A percentile compares a stretch with the other conserved stretches of the same genome.
Evolutionary conservation across 2,113 vertebrate genomes (phyloP).

Genomic region (Vombatus ursinus): DNA sequence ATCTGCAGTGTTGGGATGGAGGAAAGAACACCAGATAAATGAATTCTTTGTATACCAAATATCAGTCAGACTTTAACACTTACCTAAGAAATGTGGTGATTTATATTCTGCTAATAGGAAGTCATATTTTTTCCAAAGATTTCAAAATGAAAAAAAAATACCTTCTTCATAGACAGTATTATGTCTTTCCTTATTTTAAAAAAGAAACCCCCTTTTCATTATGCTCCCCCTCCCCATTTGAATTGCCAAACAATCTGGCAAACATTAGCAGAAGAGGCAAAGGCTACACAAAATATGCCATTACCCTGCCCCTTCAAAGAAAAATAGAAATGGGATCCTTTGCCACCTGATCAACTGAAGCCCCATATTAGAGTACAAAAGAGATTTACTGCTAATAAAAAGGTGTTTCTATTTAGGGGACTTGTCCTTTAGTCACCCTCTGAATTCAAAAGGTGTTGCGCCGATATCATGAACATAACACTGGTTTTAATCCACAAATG

Average conservation of each 20-base stretch:
- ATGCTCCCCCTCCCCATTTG: constrained; percentile 72
- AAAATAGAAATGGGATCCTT: constrained; percentile 59
- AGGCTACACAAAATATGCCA: constrained; percentile 59
- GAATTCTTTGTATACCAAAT: constrained; percentile 69
- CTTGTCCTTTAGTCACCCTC: background rate
- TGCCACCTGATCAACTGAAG: constrained; percentile 38
- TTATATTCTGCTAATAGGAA: constrained; percentile 72
- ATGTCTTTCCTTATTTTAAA: constrained; percentile 74
- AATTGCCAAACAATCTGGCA: constrained; percentile 74
- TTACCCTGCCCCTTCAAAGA: constrained; percentile 65
- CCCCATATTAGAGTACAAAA: constrained; percentile 12
- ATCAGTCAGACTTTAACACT: constrained; percentile 77
- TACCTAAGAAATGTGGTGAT: constrained; percentile 69
- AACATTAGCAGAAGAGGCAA: constrained; percentile 73
- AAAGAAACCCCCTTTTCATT: constrained; percentile 69
- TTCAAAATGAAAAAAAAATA: constrained; percentile 76
- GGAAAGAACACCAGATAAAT: constrained; percentile 69
- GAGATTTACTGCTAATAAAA: background rate
- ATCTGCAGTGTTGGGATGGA: constrained; percentile 65
- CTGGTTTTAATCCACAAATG: background rate
- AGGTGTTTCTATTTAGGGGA: background rate
- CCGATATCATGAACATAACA: background rate
- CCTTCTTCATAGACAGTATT: constrained; percentile 69
- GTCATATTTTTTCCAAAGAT: constrained; percentile 51
- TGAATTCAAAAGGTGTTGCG: background rate